Evolutionary conservation across 2,797 vertebrate species (phyloP).

Genomic region (Denticeps clupeoides): DNA sequence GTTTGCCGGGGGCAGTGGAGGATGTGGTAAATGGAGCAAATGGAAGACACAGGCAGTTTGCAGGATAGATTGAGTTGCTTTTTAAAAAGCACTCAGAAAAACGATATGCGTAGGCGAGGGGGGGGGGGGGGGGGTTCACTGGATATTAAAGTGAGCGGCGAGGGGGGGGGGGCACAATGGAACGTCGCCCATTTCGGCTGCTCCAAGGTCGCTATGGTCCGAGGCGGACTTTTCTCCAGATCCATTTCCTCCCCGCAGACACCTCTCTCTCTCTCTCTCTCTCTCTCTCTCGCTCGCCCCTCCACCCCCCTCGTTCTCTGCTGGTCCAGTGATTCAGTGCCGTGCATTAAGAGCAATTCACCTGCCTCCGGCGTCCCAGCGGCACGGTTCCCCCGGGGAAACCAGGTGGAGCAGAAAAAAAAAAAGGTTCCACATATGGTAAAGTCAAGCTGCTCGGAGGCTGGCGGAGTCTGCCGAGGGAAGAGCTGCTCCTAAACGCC

Average conservation of each 20-base stretch:
- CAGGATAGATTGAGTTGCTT: constrained; percentile 29
- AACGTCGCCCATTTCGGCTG: constrained; percentile 26
- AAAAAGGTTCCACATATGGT: constrained; percentile 99
- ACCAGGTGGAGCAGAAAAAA: constrained; percentile 87
- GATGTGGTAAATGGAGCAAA: constrained; percentile 24
- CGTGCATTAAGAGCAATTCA: constrained; percentile 99
- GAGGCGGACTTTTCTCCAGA: constrained; percentile 83
- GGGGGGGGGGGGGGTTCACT: not conserved
- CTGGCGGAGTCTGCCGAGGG: constrained; percentile 97
- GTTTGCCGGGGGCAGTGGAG: constrained; percentile 10
- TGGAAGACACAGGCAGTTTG: constrained; percentile 18
- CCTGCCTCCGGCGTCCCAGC: constrained; percentile 95
- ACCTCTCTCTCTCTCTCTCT: constrained; percentile 59
- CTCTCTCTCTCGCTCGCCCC: not conserved
- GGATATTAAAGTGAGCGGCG: constrained; percentile 19
- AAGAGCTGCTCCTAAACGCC: constrained; percentile 96
- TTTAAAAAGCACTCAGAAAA: constrained; percentile 32
- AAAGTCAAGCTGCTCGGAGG: constrained; percentile 98
- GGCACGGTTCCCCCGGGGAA: constrained; percentile 80
- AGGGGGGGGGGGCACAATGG: constrained; percentile 27
- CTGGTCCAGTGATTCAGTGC: constrained; percentile 99
- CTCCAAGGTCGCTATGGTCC: constrained; percentile 87
- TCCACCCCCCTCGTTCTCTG: constrained; percentile 36
- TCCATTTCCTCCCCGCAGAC: constrained; percentile 93
- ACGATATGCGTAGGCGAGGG: constrained; percentile 17